Conservation (phyloP, 2,113 vertebrate species). For the Eira barbara region DNA sequence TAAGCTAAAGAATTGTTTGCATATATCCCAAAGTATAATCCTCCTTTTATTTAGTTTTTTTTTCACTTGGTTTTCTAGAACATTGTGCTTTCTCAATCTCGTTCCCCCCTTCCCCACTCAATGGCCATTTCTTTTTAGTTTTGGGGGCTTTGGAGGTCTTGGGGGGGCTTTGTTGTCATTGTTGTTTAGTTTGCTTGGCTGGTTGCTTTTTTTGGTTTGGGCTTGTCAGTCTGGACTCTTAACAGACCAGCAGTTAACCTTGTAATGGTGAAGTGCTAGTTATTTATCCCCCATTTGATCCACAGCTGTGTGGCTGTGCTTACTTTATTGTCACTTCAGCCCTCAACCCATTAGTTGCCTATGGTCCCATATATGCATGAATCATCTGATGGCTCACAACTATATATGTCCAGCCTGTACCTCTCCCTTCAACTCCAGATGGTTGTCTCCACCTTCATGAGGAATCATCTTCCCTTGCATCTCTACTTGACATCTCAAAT, state of each 20-base stretch:
- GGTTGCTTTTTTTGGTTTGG: background rate
- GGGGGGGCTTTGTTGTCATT: background rate
- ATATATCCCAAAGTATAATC: background rate
- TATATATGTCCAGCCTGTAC: background rate
- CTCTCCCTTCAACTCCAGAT: background rate
- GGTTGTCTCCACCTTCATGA: background rate
- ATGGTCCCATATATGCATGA: background rate
- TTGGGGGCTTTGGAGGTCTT: too few relatives aligned
- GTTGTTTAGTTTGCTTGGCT: background rate
- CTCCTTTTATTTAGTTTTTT: background rate
- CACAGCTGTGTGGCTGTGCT: conserved; percentile 49
- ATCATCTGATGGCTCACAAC: background rate
- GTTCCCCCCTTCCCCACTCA: background rate
- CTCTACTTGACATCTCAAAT: background rate
- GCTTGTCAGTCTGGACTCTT: background rate
- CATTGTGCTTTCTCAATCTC: background rate
- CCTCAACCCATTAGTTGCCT: conserved; percentile 55
- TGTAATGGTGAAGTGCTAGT: conserved; percentile 69
- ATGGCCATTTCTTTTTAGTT: background rate
- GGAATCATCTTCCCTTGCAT: background rate
- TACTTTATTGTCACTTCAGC: conserved; percentile 54
- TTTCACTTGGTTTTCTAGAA: background rate
- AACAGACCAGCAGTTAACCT: conserved; percentile 77
- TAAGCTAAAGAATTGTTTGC: background rate
- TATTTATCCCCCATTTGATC: conserved; percentile 68